These are phyloP conservation scores for Cyclopterus lumpus DNA, from an alignment of 2,797 vertebrate species.

Conservation along the genomic window DNA sequence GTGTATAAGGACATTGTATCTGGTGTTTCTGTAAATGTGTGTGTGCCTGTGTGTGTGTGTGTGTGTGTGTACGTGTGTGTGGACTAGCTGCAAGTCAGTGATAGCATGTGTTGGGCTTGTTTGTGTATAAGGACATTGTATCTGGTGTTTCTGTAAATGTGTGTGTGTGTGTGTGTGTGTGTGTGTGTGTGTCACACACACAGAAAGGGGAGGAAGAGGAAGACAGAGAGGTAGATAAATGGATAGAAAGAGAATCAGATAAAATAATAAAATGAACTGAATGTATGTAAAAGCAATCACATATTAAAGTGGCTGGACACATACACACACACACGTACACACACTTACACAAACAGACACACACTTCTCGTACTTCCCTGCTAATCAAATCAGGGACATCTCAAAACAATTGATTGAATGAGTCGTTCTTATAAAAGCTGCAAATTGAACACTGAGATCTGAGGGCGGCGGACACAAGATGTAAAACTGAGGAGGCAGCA, in stretches of 20 bases:
- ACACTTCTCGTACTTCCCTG: slow-evolving; percentile 2
- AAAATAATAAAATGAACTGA: slow-evolving; percentile 1
- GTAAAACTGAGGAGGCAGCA: slow-evolving; percentile 48
- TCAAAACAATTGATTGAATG: slow-evolving; percentile 79
- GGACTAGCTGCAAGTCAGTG: slow-evolving; percentile 27
- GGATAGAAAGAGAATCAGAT: not conserved
- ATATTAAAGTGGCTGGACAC: slow-evolving; percentile 11
- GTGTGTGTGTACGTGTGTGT: slow-evolving; percentile 32
- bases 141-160: slow-evolving; percentile 17
- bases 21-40: slow-evolving; percentile 16
- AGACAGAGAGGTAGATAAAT: not conserved
- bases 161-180: slow-evolving; percentile 27
- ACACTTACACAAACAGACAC: not conserved
- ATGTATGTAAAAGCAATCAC: slow-evolving; percentile 6
- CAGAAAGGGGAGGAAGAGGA: not conserved
- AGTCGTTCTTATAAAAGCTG: slow-evolving; percentile 73
- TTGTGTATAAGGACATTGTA: slow-evolving; percentile 34
- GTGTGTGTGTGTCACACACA: slow-evolving; percentile 33
- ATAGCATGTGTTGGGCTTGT: slow-evolving; percentile 48
- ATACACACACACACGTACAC: slow-evolving; percentile 15
- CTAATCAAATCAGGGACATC: slow-evolving; percentile 73
- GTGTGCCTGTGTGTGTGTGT: slow-evolving; percentile 30
- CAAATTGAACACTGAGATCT: slow-evolving; percentile 73
- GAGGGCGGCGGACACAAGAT: slow-evolving; percentile 48
- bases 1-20: slow-evolving; percentile 28